A percentile compares a stretch with the other conserved stretches of the same genome.
phyloP scores from a whole-genome alignment of 2,797 vertebrate genomes.

The Thamnophis elegans region DNA sequence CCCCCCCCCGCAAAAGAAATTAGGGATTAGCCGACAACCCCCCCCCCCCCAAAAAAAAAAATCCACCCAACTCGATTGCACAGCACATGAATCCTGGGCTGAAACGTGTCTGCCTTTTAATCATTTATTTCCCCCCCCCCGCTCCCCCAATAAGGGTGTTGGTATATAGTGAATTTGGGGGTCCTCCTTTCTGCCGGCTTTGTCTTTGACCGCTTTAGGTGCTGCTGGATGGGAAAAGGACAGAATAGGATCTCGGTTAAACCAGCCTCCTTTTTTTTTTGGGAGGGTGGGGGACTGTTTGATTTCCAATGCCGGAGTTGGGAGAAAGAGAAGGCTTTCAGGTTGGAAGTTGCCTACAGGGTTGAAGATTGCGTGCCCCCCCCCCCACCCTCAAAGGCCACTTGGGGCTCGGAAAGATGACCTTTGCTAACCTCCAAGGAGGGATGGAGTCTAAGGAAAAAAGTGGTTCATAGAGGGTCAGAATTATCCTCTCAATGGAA shows the following conservation, averaged over 20 bases:
- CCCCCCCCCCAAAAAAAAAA: neutral
- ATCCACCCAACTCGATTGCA: neutral
- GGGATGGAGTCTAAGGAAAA: neutral
- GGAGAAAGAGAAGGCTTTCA: neutral
- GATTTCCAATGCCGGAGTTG: neutral
- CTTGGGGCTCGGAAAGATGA: neutral
- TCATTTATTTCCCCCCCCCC: too few relatives aligned
- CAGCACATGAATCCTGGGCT: neutral
- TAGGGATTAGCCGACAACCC: neutral
- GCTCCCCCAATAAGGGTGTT: neutral
- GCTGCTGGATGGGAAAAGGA: neutral
- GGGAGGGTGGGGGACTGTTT: fast-evolving
- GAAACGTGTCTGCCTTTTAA: neutral
- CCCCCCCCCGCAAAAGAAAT: too few relatives aligned
- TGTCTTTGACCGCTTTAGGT: neutral
- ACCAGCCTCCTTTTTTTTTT: too few relatives aligned
- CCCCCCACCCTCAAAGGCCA: neutral
- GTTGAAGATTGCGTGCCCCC: neutral
- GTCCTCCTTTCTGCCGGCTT: neutral
- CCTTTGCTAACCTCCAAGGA: neutral
- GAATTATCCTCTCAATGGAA: neutral
- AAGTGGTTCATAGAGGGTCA: neutral
- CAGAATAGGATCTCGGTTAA: neutral
- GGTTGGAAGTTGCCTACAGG: neutral
- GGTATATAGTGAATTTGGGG: neutral